Percentiles rank a stretch among this genome's conserved stretches.
phyloP scores from a whole-genome alignment of 2,888 invertebrate species.

The Neoitamus cyanurus region DNA sequence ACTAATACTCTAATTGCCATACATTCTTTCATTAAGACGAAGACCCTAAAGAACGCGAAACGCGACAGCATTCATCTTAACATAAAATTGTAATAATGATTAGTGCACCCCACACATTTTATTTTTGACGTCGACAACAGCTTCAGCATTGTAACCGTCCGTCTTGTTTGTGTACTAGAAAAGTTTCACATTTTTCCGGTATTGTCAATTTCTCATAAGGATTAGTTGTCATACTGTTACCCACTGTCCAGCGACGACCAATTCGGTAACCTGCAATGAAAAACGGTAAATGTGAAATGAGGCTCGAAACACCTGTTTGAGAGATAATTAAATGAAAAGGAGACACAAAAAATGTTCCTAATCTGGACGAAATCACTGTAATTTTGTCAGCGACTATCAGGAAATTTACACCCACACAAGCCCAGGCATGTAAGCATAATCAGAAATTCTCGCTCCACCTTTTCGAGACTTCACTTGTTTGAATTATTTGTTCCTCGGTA shows the following conservation, averaged over 20 bases:
- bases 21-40: no score
- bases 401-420: background rate
- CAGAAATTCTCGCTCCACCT: slow-evolving; percentile 30
- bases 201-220: no score
- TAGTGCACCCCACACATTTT: no score
- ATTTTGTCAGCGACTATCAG: slow-evolving; percentile 2
- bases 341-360: background rate
- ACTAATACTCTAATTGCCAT: no score
- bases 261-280: background rate
- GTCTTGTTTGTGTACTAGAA: no score
- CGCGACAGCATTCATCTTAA: no score
- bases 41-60: no score
- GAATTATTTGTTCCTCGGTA: background rate
- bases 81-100: no score
- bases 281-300: background rate
- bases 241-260: background rate
- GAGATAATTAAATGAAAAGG: background rate
- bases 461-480: slow-evolving; percentile 10
- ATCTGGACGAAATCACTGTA: background rate
- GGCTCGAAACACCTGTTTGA: background rate
- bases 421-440: background rate
- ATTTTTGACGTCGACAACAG: no score
- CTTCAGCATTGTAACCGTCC: no score
- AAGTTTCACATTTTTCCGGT: no score
- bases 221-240: background rate